phyloP scores from a whole-genome alignment of 2,797 vertebrate species.

The Malacoraja senta region DNA sequence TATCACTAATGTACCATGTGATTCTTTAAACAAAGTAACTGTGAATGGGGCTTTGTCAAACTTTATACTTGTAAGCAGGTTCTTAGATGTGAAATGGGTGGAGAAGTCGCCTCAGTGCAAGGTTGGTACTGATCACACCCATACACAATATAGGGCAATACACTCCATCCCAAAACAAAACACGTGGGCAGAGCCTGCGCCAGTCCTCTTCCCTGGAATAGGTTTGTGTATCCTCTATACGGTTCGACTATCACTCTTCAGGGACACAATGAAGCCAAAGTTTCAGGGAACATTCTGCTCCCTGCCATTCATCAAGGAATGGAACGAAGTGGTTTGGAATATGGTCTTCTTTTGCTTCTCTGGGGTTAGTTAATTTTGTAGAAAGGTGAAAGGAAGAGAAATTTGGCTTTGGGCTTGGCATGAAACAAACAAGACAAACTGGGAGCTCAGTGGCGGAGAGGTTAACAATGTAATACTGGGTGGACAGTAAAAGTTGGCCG shows the following conservation, averaged over 20 bases:
- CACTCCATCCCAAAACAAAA: background rate
- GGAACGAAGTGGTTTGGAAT: background rate
- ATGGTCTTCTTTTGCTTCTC: background rate
- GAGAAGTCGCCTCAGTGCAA: background rate
- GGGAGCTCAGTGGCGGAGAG: too few species aligned
- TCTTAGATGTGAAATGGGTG: background rate
- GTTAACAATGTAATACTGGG: too few species aligned
- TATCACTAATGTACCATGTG: too few species aligned
- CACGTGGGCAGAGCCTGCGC: background rate
- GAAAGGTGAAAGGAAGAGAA: background rate
- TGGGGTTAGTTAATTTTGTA: background rate
- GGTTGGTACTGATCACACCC: background rate
- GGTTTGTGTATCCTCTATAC: background rate
- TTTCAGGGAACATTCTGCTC: too few species aligned
- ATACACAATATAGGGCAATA: background rate
- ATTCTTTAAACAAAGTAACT: background rate
- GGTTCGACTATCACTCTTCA: background rate
- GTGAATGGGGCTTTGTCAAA: background rate
- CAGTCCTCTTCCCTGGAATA: background rate
- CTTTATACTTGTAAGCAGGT: background rate
- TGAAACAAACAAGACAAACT: too few species aligned
- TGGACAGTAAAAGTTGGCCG: too few species aligned
- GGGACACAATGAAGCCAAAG: background rate
- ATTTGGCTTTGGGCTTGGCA: background rate
- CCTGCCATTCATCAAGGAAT: background rate